Evolutionary conservation across 2,888 invertebrate genomes (phyloP).

Genomic region (Ceratothoa steindachneri): DNA sequence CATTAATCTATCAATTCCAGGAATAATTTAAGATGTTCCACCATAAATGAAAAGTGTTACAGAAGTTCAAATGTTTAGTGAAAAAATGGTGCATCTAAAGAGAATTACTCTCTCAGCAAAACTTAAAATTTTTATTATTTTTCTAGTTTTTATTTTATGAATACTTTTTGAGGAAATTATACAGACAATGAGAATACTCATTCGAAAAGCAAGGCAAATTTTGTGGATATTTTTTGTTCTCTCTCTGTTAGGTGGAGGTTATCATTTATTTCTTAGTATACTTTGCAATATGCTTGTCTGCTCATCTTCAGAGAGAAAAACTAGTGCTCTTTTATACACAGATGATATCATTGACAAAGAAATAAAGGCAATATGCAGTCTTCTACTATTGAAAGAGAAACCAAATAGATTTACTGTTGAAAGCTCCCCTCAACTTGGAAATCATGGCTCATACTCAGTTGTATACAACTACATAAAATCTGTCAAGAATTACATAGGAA

Average conservation of each 20-base stretch:
- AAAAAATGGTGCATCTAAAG: too few species aligned
- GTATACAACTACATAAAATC: conserved; percentile 78
- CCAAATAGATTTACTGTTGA: neutral
- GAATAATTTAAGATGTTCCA: too few species aligned
- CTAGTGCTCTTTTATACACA: neutral
- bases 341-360: neutral
- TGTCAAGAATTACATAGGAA: conserved; percentile 60
- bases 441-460: conserved; percentile 65
- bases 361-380: neutral
- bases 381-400: neutral
- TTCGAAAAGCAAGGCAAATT: neutral
- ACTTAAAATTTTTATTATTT: too few species aligned
- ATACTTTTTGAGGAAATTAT: too few species aligned
- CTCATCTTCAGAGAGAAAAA: neutral
- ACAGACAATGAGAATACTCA: neutral
- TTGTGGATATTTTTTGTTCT: conserved; percentile 4
- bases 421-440: conserved; percentile 31
- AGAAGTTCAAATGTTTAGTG: too few species aligned
- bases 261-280: neutral
- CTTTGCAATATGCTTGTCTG: neutral
- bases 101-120: too few species aligned
- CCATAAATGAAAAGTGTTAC: too few species aligned
- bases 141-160: too few species aligned
- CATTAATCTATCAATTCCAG: too few species aligned
- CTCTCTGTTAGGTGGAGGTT: neutral